Conservation (phyloP, 2,113 vertebrate genomes). For the Mormoops blainvillei region DNA sequence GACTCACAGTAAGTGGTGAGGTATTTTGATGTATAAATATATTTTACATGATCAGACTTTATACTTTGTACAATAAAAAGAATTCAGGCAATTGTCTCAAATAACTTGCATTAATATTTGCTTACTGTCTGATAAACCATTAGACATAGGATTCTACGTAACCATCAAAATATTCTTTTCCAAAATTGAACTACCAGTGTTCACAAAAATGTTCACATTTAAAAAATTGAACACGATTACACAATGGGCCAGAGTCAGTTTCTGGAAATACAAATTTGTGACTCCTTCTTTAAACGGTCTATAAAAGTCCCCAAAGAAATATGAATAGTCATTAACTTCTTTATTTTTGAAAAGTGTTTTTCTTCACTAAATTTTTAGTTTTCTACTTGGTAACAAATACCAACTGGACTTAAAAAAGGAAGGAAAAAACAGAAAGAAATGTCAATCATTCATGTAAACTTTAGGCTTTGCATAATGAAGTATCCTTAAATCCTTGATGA, state of each 20-base stretch:
- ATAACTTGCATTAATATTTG: neutral
- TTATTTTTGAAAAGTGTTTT: neutral
- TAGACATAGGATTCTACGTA: neutral
- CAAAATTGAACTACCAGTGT: slow-evolving; percentile 9
- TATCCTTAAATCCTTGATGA: neutral
- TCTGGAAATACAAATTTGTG: neutral
- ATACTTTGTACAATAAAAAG: slow-evolving; percentile 19
- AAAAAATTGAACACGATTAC: neutral
- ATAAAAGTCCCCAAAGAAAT: neutral
- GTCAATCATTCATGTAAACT: neutral
- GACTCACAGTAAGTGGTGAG: neutral
- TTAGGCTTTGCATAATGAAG: neutral
- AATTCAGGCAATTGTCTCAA: neutral
- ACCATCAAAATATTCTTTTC: neutral
- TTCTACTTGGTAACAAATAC: neutral
- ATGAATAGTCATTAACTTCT: neutral
- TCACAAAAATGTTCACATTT: neutral
- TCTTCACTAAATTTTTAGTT: neutral
- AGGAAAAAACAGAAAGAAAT: neutral
- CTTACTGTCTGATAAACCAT: neutral
- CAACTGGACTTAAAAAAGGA: neutral
- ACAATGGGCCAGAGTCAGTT: neutral
- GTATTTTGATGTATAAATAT: neutral
- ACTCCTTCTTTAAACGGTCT: neutral
- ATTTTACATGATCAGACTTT: neutral